Evolutionary conservation across 2,113 vertebrate species (phyloP), one percentile per base, ranked within the genome.

Genomic region (Pelusios castaneus): DNA sequence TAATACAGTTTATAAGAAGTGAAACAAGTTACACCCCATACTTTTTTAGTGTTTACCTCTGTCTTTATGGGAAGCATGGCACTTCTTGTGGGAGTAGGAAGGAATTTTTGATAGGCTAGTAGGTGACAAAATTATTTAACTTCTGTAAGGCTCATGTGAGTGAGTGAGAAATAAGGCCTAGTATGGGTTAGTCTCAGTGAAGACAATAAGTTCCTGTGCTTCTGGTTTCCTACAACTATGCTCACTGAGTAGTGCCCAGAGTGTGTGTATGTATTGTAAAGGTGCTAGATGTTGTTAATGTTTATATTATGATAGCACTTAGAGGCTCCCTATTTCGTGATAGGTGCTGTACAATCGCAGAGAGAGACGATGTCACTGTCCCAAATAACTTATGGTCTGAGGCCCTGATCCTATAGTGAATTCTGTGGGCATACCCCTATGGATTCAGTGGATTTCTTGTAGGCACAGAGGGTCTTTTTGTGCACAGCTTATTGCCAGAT

Each of bases 61-160:
- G 43, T 96, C 84, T 51, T 96, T 93, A 84, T 1, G 4, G 95
- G 94, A 91, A 85, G 87, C 80, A 12, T 91, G 88, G 89, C 92
- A 82, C 91, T 34, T 67, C 89, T 85, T 89, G 91, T 51, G 43
- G 86, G 55, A 97, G 84, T 90, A 94, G 93, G 87, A 94, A 91
- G 95, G 85, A 85, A 95, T 96, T 95, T 75, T 93, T 92, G 93
- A 94, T 94, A 85, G 56, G 8, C 73, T 89, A 73, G 77, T 85
- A 43, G 76, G 47, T 82, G 82, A 90, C 90, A 91, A 77, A 85
- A 77, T 80, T 78, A 55, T 82, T 91, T 90, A 47, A 67, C 91
- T 89, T 90, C 90, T 90, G 43, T 22, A 2, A 6, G 38, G 45
- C 41, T 14, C 47, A 70, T 80, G 79, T 43, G 83, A 95, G 80